phyloP scores from a whole-genome alignment of 2,797 vertebrate species.

The Rhinoraja longicauda region DNA sequence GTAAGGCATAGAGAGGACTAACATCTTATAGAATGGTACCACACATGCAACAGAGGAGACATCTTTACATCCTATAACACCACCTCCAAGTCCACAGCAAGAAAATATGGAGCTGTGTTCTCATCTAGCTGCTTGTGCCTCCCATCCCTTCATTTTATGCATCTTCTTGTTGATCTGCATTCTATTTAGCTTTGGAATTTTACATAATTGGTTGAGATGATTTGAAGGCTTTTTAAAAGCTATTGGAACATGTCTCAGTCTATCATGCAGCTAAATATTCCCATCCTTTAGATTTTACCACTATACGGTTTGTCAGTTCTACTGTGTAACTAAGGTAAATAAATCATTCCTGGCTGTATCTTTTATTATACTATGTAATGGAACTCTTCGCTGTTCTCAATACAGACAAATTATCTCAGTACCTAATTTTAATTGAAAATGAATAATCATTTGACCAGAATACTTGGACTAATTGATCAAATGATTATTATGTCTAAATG shows the following conservation, averaged over 20 bases:
- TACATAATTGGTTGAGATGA: not conserved
- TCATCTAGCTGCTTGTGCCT: not conserved
- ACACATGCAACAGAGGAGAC: not conserved
- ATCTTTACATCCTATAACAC: not conserved
- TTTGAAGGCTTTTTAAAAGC: not conserved
- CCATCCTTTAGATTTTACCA: not conserved
- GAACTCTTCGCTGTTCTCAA: constrained; percentile 2
- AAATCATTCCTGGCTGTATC: not conserved
- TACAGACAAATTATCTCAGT: constrained; percentile 27
- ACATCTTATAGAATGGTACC: not conserved
- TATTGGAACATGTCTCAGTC: not conserved
- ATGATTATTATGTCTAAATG: constrained; percentile 23
- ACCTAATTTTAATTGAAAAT: constrained; percentile 32
- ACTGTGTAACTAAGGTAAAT: not conserved
- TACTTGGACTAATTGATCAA: constrained; percentile 22
- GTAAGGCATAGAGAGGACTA: too few relatives aligned
- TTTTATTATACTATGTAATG: constrained; percentile 6
- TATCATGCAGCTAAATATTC: not conserved
- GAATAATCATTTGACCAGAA: not conserved
- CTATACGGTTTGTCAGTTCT: not conserved
- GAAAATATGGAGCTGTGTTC: not conserved
- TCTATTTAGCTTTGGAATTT: not conserved
- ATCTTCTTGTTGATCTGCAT: not conserved
- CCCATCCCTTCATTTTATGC: not conserved
- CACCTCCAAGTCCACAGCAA: not conserved